Percentiles rank a stretch among this genome's conserved stretches.
Evolutionary conservation across 1,140 invertebrate genomes (phyloP).

Genomic region (Cecropterus lyciades): DNA sequence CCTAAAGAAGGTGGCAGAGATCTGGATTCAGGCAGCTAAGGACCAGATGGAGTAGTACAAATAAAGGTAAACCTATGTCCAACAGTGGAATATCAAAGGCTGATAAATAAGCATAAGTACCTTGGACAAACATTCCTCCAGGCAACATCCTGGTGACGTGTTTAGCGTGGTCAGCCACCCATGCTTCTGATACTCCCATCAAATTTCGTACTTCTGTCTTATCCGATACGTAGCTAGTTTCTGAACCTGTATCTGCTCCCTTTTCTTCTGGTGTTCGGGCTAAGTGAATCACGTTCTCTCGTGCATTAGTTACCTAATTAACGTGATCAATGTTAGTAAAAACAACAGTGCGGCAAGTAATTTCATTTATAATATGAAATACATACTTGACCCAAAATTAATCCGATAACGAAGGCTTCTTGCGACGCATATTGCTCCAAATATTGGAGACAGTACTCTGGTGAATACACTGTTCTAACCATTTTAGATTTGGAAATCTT

Average conservation of each 20-base stretch:
- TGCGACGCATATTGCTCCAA: constrained; percentile 78
- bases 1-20: too few relatives aligned
- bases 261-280: constrained; percentile 88
- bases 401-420: constrained; percentile 86
- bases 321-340: neutral
- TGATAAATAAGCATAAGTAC: constrained; percentile 44
- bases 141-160: constrained; percentile 92
- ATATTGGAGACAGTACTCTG: constrained; percentile 78
- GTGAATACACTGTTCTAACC: constrained; percentile 75
- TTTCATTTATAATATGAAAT: constrained; percentile 1
- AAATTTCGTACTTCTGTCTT: constrained; percentile 59
- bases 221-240: constrained; percentile 57
- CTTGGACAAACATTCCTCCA: constrained; percentile 91
- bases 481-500: constrained; percentile 45
- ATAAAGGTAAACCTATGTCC: too few relatives aligned
- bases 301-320: constrained; percentile 83
- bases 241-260: constrained; percentile 49
- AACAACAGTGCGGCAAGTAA: neutral
- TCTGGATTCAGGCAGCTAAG: too few relatives aligned
- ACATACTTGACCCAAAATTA: constrained; percentile 88
- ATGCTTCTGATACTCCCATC: constrained; percentile 84
- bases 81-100: neutral
- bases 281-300: constrained; percentile 90
- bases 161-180: constrained; percentile 89
- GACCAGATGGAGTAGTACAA: too few relatives aligned